Evolutionary conservation across 2,113 vertebrate genomes (phyloP), one percentile per base, ranked within the genome.

Genomic region (Rousettus leschenaultii): DNA sequence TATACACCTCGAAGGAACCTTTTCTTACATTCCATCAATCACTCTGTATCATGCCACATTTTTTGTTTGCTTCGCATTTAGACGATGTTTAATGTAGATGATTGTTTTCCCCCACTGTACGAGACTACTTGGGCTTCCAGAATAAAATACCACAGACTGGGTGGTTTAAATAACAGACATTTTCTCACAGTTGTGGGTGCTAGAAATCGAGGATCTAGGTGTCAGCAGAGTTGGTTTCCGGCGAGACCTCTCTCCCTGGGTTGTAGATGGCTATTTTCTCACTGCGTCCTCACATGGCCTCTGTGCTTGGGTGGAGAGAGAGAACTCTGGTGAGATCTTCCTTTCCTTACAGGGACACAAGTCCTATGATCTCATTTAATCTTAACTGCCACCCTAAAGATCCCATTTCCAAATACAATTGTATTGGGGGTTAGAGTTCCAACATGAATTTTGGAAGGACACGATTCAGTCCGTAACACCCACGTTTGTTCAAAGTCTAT

Each of bases 401-500:
- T 4, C 8, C 57, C 28, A 59, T 57, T 80, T 65, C 13, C 40
- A 91, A 86, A 74, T 51, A 26, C 2, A 35, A 26, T 68, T 51
- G 48, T 48, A 6, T 5, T 33, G 35, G 26, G 13, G 12, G 16
- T 86, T 59, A 82, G 66, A 28, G 22, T 48, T 59, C 68, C 68
- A 75, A 59, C 28, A 35, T 16, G 16, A 74, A 68, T 61, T 94
- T 87, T 13, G 7, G 21, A 48, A 86, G 22, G 59, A 82, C 4
- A 43, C 18, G 40, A 28, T 78, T 77, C 16, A 70, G 24, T 28
- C 70, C 53, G 26, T 16, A 6, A 33, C 11, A 86, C 0, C 21
- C 33, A 48, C 28, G 18, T 89, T 85, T 94, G 33, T 86, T 92
- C 26, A 79, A 92, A 95, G 80, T 94, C 78, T 55, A 45, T 24